Conservation (phyloP, 2,113 vertebrate genomes). For the Isurus oxyrinchus region DNA sequence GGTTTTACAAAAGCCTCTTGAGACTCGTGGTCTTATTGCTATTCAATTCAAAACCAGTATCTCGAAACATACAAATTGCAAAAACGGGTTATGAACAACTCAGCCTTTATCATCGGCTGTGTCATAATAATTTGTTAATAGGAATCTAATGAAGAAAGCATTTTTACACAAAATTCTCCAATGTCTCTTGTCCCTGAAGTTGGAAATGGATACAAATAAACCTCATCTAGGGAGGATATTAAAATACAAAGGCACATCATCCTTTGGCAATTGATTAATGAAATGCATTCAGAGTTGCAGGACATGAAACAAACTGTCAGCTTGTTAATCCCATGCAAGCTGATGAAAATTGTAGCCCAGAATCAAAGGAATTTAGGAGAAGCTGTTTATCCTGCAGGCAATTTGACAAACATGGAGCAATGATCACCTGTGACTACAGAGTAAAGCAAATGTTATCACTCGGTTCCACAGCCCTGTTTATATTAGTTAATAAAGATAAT, state of each 20-base stretch:
- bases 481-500: neutral
- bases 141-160: neutral
- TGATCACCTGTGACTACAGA: neutral
- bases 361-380: neutral
- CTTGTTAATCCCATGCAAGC: conserved; percentile 7
- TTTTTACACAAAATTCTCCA: neutral
- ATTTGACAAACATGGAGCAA: neutral
- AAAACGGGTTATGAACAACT: too few relatives aligned
- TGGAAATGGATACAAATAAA: neutral
- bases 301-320: neutral
- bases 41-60: too few relatives aligned
- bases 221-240: neutral
- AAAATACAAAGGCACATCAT: neutral
- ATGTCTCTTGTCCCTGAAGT: neutral
- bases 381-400: neutral
- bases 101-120: too few relatives aligned
- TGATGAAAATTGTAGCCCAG: neutral
- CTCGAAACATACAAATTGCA: too few relatives aligned
- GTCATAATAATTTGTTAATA: neutral
- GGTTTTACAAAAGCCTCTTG: too few relatives aligned
- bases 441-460: neutral
- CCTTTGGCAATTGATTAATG: neutral
- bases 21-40: too few relatives aligned
- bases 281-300: neutral
- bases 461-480: neutral